These are phyloP conservation scores for Penaeus monodon DNA, from an alignment of 2,888 invertebrate species.

Conservation along the genomic window DNA sequence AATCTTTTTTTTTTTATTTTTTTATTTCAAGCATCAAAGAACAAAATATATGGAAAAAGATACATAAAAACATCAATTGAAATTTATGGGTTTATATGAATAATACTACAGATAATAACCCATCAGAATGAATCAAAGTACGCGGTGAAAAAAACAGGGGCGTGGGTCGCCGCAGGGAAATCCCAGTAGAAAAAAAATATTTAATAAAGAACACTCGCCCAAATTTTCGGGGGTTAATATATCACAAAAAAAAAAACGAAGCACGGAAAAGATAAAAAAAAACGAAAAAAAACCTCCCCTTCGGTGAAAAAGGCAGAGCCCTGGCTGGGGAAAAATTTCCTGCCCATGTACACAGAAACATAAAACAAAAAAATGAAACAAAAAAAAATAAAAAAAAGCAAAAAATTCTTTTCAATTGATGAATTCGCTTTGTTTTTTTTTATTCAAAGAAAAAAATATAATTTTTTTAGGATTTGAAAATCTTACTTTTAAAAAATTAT, in stretches of 20 bases:
- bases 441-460: constrained; percentile 6
- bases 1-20: constrained; percentile 34
- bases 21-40: constrained; percentile 48
- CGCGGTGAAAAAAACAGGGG: constrained; percentile 21
- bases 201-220: constrained; percentile 58
- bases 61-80: constrained; percentile 62
- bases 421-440: not conserved
- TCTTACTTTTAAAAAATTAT: not conserved
- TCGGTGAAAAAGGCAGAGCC: constrained; percentile 32
- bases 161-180: constrained; percentile 43
- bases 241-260: constrained; percentile 33
- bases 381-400: constrained; percentile 1
- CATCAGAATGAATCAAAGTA: constrained; percentile 60
- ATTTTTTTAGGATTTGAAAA: not conserved
- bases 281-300: constrained; percentile 15
- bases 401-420: constrained; percentile 22
- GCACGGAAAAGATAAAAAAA: constrained; percentile 36
- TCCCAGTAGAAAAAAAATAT: constrained; percentile 57
- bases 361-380: no score
- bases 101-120: constrained; percentile 62
- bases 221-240: constrained; percentile 56
- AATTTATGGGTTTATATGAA: constrained; percentile 58
- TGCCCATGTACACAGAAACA: no score
- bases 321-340: constrained; percentile 1
- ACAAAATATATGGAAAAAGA: constrained; percentile 58